Evolutionary conservation across 2,888 invertebrate species (phyloP).

Genomic region (Amphimallon solstitiale): DNA sequence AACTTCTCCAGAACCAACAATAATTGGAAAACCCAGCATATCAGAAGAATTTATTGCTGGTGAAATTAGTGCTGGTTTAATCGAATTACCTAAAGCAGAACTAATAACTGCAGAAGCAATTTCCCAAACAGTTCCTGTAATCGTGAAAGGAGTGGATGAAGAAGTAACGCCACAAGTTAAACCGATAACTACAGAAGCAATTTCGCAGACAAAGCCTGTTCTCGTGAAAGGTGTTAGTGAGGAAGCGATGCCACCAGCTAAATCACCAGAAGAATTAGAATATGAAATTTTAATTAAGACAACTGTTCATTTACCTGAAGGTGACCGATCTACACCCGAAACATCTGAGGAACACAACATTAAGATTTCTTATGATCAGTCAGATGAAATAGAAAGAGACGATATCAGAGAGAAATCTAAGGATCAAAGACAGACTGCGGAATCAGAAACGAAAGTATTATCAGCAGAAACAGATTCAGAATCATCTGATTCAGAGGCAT

Average conservation of each 20-base stretch:
- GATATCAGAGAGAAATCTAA: no score
- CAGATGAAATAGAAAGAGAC: no score
- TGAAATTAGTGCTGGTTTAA: slow-evolving; percentile 4
- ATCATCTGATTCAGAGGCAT: slow-evolving; percentile 39
- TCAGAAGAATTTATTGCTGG: slow-evolving; percentile 11
- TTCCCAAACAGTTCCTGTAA: no score
- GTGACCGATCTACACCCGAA: slow-evolving; percentile 12
- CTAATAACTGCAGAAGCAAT: slow-evolving; percentile 40
- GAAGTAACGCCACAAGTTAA: no score
- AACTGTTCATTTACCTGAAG: slow-evolving; percentile 62
- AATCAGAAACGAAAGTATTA: slow-evolving; percentile 19
- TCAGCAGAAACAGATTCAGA: slow-evolving; percentile 36
- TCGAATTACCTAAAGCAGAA: not conserved
- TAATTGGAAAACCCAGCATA: slow-evolving; percentile 32
- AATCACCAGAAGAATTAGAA: slow-evolving; percentile 43
- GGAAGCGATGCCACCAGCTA: slow-evolving; percentile 36
- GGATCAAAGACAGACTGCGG: not conserved
- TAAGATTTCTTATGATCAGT: slow-evolving; percentile 41
- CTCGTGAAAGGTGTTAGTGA: slow-evolving; percentile 53
- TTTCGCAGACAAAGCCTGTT: slow-evolving; percentile 56
- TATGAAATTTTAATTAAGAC: slow-evolving; percentile 72
- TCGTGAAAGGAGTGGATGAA: no score
- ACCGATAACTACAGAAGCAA: slow-evolving; percentile 40
- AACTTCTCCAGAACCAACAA: not conserved
- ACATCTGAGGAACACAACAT: slow-evolving; percentile 55